Conservation (phyloP, 1,140 invertebrate species). For the Megalonaias nervosa region DNA sequence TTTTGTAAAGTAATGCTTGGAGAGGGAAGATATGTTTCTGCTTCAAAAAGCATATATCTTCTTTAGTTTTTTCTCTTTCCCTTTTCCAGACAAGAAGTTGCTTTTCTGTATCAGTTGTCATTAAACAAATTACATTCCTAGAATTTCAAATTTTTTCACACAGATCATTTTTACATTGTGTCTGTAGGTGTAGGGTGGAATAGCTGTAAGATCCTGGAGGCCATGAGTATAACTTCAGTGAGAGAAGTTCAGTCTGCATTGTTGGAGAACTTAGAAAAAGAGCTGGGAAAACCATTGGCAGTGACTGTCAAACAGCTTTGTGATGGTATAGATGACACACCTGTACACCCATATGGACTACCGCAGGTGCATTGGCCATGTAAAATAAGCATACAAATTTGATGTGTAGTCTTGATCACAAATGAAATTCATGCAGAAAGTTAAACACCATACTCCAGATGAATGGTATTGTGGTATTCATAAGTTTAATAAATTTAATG, state of each 20-base stretch:
- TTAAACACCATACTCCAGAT: background rate
- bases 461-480: background rate
- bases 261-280: conserved; percentile 34
- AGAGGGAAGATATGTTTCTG: no score
- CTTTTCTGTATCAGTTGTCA: no score
- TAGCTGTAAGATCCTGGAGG: conserved; percentile 41
- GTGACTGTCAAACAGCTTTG: conserved; percentile 44
- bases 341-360: conserved; percentile 47
- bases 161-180: background rate
- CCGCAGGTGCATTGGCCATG: conserved; percentile 47
- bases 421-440: background rate
- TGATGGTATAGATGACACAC: conserved; percentile 53
- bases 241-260: conserved; percentile 45
- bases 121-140: no score
- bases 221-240: conserved; percentile 47
- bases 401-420: background rate
- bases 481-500: background rate
- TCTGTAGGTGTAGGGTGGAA: conserved; percentile 53
- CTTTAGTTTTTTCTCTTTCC: no score
- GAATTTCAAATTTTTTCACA: no score
- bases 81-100: no score
- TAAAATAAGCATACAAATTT: background rate
- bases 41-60: no score
- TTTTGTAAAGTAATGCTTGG: no score
- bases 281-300: conserved; percentile 41